Percentiles rank a stretch among this genome's conserved stretches.
These are phyloP conservation scores for Lepidurus packardi DNA, from an alignment of 1,140 invertebrate species.

Conservation along the genomic window DNA sequence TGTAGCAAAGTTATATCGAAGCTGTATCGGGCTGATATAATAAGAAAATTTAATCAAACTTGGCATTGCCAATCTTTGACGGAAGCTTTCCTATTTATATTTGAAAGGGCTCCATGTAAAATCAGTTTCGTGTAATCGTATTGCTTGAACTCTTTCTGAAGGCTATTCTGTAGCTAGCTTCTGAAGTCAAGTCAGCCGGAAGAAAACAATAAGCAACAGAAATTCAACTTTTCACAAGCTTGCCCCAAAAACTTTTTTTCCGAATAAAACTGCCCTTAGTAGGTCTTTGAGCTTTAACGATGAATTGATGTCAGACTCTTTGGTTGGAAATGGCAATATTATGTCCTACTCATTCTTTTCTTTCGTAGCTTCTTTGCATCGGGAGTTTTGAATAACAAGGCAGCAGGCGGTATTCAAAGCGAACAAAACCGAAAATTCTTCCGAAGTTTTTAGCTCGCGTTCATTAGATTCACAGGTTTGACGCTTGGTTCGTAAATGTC, in stretches of 20 bases:
- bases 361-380: too few relatives aligned
- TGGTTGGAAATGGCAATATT: too few relatives aligned
- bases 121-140: constrained; percentile 19
- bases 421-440: too few relatives aligned
- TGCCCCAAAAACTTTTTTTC: background rate
- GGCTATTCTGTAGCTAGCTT: background rate
- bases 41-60: background rate
- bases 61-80: background rate
- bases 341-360: too few relatives aligned
- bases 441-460: too few relatives aligned
- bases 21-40: background rate
- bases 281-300: too few relatives aligned
- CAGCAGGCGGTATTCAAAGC: too few relatives aligned
- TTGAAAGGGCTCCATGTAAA: constrained; percentile 13
- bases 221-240: background rate
- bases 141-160: constrained; percentile 14
- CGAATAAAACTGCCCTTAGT: too few relatives aligned
- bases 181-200: background rate
- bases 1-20: background rate
- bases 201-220: background rate
- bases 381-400: too few relatives aligned
- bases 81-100: background rate
- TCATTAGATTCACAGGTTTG: too few relatives aligned
- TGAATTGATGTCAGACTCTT: too few relatives aligned
- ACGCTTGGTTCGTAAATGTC: too few relatives aligned